Base-by-base conservation (phyloP, 2,888 invertebrate genomes). In the Ctenicera cuprea region DNA sequence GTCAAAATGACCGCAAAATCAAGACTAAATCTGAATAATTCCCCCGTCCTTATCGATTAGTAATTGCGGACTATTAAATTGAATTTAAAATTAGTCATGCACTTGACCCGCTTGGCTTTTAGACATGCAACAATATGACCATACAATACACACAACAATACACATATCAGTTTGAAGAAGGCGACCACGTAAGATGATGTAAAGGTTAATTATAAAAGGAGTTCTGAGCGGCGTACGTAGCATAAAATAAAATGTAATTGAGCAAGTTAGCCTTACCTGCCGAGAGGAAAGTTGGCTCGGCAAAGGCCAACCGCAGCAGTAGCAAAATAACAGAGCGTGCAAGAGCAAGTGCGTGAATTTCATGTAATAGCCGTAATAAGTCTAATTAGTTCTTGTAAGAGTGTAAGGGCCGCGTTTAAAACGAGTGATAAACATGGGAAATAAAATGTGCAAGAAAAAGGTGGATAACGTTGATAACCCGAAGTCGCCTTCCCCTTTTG, bases 391-490 rank as follows among this genome's bases (percentile, higher is more conserved):
- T 54, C 54, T 57, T 54, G 54, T 30, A 57, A 57, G 26, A 12
- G 30, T 33, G 30, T 14, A 33, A 37, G 50, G 20, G 50, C 22
- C 22, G 50, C 41, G 14, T 14, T 41, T 41, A 18, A 50, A 50
- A 48, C 12, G 30, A 30, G 54, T 5, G 30, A 14, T n/a, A 26
- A 54, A 38, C 16, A 86, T 86, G 86, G 86, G 86, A 12, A 86
- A 86, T 78, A 85, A 84, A 78, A 79, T 86, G 80, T 86, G 86
- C 78, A 86, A 86, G 80, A 85, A 85, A 80, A 86, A 85, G 76
- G 80, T 80, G 72, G 82, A 80, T 57, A 75, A 69, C 30, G 77
- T 68, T 14, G 85, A 85, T 63, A 79, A 77, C 45, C 75, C 77
- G n/a, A 81, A 81, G 71, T 79, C 81, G 65, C 80, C 84, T 52